These are phyloP conservation scores for Marmota monax DNA, from an alignment of 2,113 vertebrate species.

Conservation along the genomic window DNA sequence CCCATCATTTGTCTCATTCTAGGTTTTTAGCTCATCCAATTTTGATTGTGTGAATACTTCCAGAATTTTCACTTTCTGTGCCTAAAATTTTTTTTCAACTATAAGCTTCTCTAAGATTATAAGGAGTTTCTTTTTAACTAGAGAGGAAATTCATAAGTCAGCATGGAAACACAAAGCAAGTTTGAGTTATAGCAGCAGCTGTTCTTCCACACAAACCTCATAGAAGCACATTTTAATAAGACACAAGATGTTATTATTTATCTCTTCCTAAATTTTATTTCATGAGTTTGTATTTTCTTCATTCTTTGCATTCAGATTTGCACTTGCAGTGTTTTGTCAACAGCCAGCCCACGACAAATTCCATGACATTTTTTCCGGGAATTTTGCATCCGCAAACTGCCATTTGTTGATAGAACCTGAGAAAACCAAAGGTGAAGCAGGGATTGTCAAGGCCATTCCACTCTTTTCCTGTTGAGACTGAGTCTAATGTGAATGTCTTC, in stretches of 20 bases:
- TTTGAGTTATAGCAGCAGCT: background rate
- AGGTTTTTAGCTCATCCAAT: background rate
- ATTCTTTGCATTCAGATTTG: background rate
- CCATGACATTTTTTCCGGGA: background rate
- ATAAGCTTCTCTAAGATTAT: background rate
- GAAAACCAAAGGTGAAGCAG: conserved; percentile 22
- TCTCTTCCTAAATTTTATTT: background rate
- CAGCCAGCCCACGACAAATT: background rate
- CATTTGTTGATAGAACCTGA: background rate
- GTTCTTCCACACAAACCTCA: background rate
- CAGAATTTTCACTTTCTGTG: background rate
- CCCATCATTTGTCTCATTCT: background rate
- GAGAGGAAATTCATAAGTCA: background rate
- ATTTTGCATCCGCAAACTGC: background rate
- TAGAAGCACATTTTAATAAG: background rate
- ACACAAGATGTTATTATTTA: background rate
- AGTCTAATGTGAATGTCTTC: conserved; percentile 14
- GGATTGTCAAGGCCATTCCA: background rate
- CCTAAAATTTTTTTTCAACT: background rate
- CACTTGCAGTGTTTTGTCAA: background rate
- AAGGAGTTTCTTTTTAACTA: background rate
- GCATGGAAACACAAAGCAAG: background rate
- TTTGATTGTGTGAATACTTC: background rate
- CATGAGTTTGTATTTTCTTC: background rate
- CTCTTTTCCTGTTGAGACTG: background rate